phyloP scores from a whole-genome alignment of 2,113 vertebrate species.

The Toxotes jaculatrix region DNA sequence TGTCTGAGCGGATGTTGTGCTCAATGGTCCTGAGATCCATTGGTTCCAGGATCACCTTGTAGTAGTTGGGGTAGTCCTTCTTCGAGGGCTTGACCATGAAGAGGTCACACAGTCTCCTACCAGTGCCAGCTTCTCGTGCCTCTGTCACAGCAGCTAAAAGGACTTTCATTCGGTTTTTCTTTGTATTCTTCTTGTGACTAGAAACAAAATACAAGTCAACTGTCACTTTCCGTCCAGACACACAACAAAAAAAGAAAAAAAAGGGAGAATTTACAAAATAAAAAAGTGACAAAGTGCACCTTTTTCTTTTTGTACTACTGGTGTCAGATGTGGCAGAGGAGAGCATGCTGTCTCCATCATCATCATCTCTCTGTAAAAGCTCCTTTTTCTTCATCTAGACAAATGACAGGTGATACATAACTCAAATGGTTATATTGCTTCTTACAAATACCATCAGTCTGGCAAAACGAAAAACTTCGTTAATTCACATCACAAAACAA shows the following conservation, averaged over 20 bases:
- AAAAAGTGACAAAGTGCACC: constrained; percentile 79
- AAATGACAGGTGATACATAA: neutral
- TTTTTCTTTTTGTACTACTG: constrained; percentile 96
- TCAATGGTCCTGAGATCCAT: constrained; percentile 98
- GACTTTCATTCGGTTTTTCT: constrained; percentile 95
- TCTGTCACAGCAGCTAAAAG: constrained; percentile 93
- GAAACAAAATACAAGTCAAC: neutral
- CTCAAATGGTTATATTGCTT: neutral
- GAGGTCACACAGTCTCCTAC: constrained; percentile 94
- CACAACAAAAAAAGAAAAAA: neutral
- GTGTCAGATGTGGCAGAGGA: constrained; percentile 95
- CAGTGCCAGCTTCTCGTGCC: constrained; percentile 89
- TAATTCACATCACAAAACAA: neutral
- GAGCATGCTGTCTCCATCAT: constrained; percentile 98
- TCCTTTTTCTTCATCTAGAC: constrained; percentile 94
- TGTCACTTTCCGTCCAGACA: neutral
- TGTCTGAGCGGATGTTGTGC: constrained; percentile 95
- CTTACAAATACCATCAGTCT: neutral
- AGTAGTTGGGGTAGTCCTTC: constrained; percentile 99
- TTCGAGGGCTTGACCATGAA: constrained; percentile 99
- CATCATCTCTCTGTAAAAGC: constrained; percentile 93
- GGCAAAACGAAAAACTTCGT: neutral
- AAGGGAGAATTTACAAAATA: neutral
- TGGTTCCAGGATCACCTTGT: constrained; percentile 98
- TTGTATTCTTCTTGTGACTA: constrained; percentile 95